Evolutionary conservation across 2,113 vertebrate genomes (phyloP).

Genomic region (Tetrax tetrax): DNA sequence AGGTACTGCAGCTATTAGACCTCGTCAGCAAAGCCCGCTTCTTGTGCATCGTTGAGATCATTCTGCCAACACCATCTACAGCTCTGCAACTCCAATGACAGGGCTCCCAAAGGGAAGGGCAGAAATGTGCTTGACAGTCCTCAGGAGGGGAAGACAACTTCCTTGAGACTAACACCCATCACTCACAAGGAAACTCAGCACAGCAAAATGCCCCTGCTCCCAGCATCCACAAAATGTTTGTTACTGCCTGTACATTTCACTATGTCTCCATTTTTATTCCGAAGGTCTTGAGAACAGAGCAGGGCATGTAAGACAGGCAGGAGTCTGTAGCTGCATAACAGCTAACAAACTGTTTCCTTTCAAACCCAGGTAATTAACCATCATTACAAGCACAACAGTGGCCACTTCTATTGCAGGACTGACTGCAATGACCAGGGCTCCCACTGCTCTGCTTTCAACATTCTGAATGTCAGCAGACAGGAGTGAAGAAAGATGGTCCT

Average conservation of each 20-base stretch:
- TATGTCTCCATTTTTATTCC: neutral
- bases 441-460: neutral
- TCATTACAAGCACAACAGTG: neutral
- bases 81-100: neutral
- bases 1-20: neutral
- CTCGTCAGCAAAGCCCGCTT: neutral
- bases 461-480: neutral
- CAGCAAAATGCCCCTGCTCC: neutral
- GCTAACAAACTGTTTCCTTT: neutral
- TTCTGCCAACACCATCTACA: neutral
- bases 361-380: neutral
- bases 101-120: neutral
- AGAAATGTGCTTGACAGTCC: neutral
- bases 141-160: neutral
- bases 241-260: neutral
- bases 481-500: neutral
- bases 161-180: neutral
- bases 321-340: neutral
- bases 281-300: neutral
- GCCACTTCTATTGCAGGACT: fast-evolving
- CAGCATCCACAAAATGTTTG: neutral
- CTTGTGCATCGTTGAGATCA: fast-evolving
- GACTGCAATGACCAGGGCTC: neutral
- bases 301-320: neutral
- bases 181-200: neutral